Base-by-base conservation (phyloP, 2,888 invertebrate species). In the Polyommatus icarus region DNA sequence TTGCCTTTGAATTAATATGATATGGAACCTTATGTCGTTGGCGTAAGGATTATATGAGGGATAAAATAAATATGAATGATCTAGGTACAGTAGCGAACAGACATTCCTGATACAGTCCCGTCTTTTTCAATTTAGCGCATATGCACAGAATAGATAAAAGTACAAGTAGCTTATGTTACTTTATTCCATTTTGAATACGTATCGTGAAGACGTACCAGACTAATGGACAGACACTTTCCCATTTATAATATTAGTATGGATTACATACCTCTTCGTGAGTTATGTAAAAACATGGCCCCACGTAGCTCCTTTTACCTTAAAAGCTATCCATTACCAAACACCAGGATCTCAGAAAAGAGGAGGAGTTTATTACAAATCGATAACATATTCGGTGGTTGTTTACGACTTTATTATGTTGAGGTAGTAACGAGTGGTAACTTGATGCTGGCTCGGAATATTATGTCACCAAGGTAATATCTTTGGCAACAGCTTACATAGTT, bases 311-410 rank as follows among this genome's bases (percentile, higher is more conserved):
- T 40, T 40, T 40, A 40, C 40, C 40, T 40, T 40, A 40, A 40
- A 40, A 40, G 40, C 40, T 40, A 40, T 40, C 40, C 40, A 40
- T 40, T 40, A 40, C 40, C 40, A 10, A 40, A 59, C 57, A 59
- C 57, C 57, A 59, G 20, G 57, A 20, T 59, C 57, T n/a, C 57
- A 6, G 57, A n/a, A 59, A 12, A 6, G 7, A 59, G 3, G 7
- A 57, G 57, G n/a, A 59, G 57, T 59, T 59, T 59, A 59, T 59
- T 59, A 57, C 15, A 57, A 59, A 59, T 59, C 57, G 57, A 59
- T 59, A 59, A 20, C 20, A 59, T 59, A 59, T 59, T 59, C 57
- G 57, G 57, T 20, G 2, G 20, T 20, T 59, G 20, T 59, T 59
- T 59, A 59, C 57, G 57, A 59, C 20, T n/a, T 59, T 59, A 59